Conservation (phyloP, 2,888 invertebrate species). For the Lithosia quadra region DNA sequence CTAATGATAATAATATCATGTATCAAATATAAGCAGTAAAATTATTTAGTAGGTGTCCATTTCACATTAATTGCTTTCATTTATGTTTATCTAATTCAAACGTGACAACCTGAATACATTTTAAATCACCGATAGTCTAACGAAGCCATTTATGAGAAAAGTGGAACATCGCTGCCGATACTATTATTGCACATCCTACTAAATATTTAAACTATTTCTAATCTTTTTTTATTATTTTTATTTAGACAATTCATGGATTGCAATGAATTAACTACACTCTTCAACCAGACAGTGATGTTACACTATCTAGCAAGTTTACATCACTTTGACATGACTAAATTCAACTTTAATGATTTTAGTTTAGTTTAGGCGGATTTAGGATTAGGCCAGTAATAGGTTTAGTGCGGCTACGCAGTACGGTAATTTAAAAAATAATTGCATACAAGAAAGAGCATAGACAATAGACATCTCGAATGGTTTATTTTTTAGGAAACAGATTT, state of each 20-base stretch:
- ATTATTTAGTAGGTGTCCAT: background rate
- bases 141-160: background rate
- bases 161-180: background rate
- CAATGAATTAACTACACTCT: too few species aligned
- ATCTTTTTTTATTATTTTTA: background rate
- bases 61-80: background rate
- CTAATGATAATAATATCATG: background rate
- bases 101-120: background rate
- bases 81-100: background rate
- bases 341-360: too few species aligned
- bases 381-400: too few species aligned
- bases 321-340: too few species aligned
- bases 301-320: too few species aligned
- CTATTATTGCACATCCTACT: background rate
- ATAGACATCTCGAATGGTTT: slow-evolving; percentile 31
- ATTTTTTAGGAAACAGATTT: background rate
- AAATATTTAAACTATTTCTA: background rate
- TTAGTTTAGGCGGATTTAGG: too few species aligned
- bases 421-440: too few species aligned
- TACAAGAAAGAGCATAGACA: too few species aligned
- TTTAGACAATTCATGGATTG: background rate
- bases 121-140: background rate
- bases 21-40: background rate
- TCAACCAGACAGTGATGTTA: too few species aligned
- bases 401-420: too few species aligned